Evolutionary conservation across 2,888 invertebrate species (phyloP).

Genomic region (Drosophila mettleri): DNA sequence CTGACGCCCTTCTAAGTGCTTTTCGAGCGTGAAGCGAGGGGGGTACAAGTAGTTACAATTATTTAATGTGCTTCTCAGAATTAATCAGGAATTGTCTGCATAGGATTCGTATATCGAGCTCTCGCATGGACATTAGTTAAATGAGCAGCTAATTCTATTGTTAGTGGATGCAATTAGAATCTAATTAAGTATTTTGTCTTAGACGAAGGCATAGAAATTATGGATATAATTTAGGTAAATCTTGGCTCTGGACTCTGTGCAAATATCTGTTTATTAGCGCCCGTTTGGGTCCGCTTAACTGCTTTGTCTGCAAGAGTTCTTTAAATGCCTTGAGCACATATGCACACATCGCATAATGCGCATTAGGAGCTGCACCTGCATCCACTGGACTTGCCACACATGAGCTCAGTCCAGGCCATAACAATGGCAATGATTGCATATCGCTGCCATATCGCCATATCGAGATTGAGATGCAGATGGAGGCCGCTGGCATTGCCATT

Average conservation of each 20-base stretch:
- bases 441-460: neutral
- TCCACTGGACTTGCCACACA: slow-evolving; percentile 4
- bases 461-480: slow-evolving; percentile 28
- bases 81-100: too few species aligned
- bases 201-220: too few species aligned
- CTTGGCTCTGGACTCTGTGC: too few species aligned
- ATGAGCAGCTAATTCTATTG: neutral
- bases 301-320: neutral
- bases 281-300: neutral
- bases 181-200: neutral
- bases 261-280: neutral
- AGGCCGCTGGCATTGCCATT: slow-evolving; percentile 22
- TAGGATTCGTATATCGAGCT: neutral
- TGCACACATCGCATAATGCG: neutral
- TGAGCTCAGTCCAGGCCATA: slow-evolving; percentile 30
- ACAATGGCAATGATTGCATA: slow-evolving; percentile 20
- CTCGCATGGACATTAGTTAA: neutral
- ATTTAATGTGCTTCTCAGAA: slow-evolving; percentile 21
- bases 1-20: slow-evolving; percentile 48
- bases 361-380: slow-evolving; percentile 24
- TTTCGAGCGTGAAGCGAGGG: neutral
- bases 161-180: neutral
- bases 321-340: neutral
- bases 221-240: too few species aligned
- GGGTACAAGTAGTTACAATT: slow-evolving; percentile 12